A percentile compares a stretch with the other conserved stretches of the same genome.
phyloP scores from a whole-genome alignment of 1,140 invertebrate species.

The Atta cephalotes region DNA sequence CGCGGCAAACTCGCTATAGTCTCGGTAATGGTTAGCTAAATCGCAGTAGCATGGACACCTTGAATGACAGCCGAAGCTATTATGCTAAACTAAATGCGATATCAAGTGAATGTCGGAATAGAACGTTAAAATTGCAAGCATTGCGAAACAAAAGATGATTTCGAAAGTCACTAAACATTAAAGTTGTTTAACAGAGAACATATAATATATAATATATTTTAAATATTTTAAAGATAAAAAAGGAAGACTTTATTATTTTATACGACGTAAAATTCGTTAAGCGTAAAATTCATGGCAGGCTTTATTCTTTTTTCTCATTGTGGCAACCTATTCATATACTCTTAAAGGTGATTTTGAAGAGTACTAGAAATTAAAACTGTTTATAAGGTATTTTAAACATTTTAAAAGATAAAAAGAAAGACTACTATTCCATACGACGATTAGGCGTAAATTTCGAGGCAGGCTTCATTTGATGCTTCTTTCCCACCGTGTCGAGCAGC shows the following conservation, averaged over 20 bases:
- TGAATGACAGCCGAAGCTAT: conserved; percentile 26
- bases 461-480: background rate
- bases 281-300: too few relatives aligned
- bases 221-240: too few relatives aligned
- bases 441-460: conserved; percentile 1
- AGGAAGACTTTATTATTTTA: too few relatives aligned
- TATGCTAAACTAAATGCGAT: conserved; percentile 32
- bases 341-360: too few relatives aligned
- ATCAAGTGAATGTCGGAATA: background rate
- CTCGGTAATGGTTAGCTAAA: conserved; percentile 66
- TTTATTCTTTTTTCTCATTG: too few relatives aligned
- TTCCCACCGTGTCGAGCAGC: conserved; percentile 35
- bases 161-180: background rate
- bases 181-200: background rate
- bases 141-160: background rate
- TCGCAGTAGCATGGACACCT: conserved; percentile 40
- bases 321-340: too few relatives aligned
- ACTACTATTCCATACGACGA: background rate
- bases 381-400: background rate
- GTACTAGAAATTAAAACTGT: background rate
- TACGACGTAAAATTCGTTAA: too few relatives aligned
- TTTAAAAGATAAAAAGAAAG: background rate
- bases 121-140: background rate
- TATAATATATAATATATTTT: too few relatives aligned
- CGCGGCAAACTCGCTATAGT: conserved; percentile 62